phyloP scores from a whole-genome alignment of 2,888 invertebrate genomes.

The Xestia ashworthii region DNA sequence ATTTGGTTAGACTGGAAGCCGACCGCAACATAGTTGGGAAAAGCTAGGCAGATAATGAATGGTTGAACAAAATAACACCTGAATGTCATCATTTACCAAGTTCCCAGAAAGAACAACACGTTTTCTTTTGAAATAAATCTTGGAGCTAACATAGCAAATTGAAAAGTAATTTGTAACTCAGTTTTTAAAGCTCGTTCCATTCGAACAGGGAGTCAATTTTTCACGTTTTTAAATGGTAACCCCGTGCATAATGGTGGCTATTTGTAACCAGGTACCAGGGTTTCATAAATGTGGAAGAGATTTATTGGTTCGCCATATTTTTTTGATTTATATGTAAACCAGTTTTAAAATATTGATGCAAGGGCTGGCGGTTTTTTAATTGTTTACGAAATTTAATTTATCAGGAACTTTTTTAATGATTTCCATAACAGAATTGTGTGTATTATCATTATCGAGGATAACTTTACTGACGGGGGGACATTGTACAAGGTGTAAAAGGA shows the following conservation, averaged over 20 bases:
- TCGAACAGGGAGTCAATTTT: conserved; percentile 35
- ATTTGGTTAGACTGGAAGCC: too few species aligned
- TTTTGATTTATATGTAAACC: conserved; percentile 13
- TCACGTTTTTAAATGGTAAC: conserved; percentile 53
- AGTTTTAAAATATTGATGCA: conserved; percentile 23
- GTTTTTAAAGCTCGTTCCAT: conserved; percentile 21
- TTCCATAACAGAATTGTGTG: background rate
- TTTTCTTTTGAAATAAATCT: conserved; percentile 37
- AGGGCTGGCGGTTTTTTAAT: background rate
- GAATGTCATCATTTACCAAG: conserved; percentile 4
- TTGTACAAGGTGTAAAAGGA: too few species aligned
- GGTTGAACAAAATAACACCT: background rate
- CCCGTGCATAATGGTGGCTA: conserved; percentile 44
- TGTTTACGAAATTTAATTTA: conserved; percentile 4
- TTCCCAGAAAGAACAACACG: background rate
- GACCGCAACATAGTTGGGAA: too few species aligned
- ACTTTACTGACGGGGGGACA: too few species aligned
- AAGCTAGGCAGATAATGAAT: too few species aligned
- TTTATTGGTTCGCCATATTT: conserved; percentile 42
- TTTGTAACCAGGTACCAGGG: conserved; percentile 50
- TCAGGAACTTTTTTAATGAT: background rate
- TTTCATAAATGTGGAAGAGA: conserved; percentile 46
- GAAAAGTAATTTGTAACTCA: conserved; percentile 31
- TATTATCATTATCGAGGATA: too few species aligned
- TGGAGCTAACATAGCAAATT: conserved; percentile 2